phyloP scores from a whole-genome alignment of 2,113 vertebrate species.

The Equus quagga region DNA sequence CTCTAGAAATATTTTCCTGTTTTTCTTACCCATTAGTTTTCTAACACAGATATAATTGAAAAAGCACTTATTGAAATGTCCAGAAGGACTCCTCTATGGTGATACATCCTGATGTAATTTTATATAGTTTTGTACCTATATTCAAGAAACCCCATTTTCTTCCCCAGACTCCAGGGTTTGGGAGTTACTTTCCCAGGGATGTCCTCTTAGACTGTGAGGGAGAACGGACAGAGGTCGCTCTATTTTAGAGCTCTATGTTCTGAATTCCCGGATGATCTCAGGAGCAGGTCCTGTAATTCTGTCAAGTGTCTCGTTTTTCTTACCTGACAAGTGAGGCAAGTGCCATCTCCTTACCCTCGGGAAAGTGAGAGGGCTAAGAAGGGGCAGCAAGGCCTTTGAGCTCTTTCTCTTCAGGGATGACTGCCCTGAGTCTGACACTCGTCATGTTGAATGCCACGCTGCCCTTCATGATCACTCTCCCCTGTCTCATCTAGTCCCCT shows the following conservation, averaged over 20 bases:
- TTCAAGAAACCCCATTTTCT: background rate
- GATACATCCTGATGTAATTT: background rate
- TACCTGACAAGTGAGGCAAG: background rate
- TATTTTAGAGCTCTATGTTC: background rate
- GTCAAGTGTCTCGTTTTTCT: background rate
- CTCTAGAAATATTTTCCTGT: background rate
- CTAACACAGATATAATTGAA: background rate
- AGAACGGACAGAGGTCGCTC: background rate
- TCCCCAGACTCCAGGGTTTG: background rate
- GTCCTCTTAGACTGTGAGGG: background rate
- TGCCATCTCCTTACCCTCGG: background rate
- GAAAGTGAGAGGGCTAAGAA: background rate
- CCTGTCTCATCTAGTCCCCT: background rate
- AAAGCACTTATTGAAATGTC: constrained; percentile 9
- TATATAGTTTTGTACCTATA: background rate
- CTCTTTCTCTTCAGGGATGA: background rate
- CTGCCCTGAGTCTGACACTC: background rate
- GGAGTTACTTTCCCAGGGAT: background rate
- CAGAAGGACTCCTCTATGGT: background rate
- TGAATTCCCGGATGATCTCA: background rate
- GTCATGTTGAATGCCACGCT: background rate
- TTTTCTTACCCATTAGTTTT: constrained; percentile 11
- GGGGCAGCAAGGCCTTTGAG: background rate
- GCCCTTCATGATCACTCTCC: background rate
- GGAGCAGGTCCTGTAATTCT: background rate